Evolutionary conservation across 2,888 invertebrate species (phyloP).

Genomic region (Melinaea menophilus): DNA sequence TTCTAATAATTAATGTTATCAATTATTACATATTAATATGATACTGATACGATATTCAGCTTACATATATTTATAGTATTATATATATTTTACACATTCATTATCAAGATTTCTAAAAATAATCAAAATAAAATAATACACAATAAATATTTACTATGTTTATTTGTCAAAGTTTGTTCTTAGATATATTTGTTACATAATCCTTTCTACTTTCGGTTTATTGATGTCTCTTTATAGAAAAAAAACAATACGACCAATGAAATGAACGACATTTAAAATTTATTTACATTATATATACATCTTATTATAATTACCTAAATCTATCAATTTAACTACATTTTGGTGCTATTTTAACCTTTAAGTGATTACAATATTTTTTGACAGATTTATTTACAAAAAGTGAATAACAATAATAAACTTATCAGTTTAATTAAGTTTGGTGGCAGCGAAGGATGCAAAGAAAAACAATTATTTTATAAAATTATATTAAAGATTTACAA

Average conservation of each 20-base stretch:
- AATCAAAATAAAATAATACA: slow-evolving; percentile 37
- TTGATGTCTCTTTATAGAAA: slow-evolving; percentile 8
- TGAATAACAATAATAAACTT: slow-evolving; percentile 3
- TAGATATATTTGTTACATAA: slow-evolving; percentile 46
- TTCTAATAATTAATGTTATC: no score
- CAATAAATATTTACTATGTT: slow-evolving; percentile 58
- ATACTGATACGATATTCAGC: no score
- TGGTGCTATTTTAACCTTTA: slow-evolving; percentile 42
- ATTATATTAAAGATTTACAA: no score
- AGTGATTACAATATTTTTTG: slow-evolving; percentile 1
- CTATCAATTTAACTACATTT: slow-evolving; percentile 45
- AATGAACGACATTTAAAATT: slow-evolving; percentile 19
- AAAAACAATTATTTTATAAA: no score
- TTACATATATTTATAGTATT: no score
- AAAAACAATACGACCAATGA: slow-evolving; percentile 11
- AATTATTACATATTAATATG: no score
- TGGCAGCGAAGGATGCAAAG: no score
- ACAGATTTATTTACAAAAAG: neutral
- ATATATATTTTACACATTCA: no score
- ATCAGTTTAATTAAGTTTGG: no score
- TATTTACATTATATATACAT: slow-evolving; percentile 32
- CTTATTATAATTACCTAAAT: slow-evolving; percentile 29
- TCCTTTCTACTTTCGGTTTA: slow-evolving; percentile 21
- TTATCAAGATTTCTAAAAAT: no score
- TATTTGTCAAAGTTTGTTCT: slow-evolving; percentile 73